Percentiles rank a stretch among this genome's conserved stretches.
These are phyloP conservation scores for Vulpes vulpes DNA, from an alignment of 2,113 vertebrate species.

Conservation along the genomic window DNA sequence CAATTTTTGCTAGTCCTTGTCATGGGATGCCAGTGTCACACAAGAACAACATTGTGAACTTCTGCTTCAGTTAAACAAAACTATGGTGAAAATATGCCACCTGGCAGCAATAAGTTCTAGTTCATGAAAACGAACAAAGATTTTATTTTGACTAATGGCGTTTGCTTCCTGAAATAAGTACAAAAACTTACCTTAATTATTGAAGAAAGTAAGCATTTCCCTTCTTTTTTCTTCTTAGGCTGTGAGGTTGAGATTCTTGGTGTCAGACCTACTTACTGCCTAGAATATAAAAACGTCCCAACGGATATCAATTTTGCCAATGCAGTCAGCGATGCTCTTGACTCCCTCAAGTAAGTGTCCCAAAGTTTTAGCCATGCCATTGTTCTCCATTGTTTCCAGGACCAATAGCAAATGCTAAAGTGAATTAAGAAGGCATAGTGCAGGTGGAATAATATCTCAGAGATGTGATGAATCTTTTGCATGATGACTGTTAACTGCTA, in stretches of 20 bases:
- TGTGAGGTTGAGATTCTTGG: slow-evolving; percentile 97
- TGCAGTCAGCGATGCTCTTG: slow-evolving; percentile 90
- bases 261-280: slow-evolving; percentile 92
- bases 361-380: not conserved
- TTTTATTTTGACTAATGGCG: not conserved
- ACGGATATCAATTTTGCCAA: slow-evolving; percentile 91
- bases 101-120: not conserved
- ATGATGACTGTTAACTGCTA: not conserved
- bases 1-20: not conserved
- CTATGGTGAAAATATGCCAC: not conserved
- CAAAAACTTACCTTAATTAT: not conserved
- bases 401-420: not conserved
- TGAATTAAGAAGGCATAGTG: not conserved
- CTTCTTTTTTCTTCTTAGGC: slow-evolving; percentile 86
- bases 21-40: not conserved
- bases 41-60: not conserved
- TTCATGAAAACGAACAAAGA: slow-evolving; percentile 10
- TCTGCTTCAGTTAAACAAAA: not conserved
- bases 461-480: not conserved
- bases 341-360: slow-evolving; percentile 90
- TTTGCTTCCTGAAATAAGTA: not conserved
- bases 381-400: not conserved
- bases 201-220: slow-evolving; percentile 51
- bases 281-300: slow-evolving; percentile 92
- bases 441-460: not conserved